Percentiles rank a stretch among this genome's conserved stretches.
Conservation (phyloP, 2,113 vertebrate species). For the Cynocephalus volans region DNA sequence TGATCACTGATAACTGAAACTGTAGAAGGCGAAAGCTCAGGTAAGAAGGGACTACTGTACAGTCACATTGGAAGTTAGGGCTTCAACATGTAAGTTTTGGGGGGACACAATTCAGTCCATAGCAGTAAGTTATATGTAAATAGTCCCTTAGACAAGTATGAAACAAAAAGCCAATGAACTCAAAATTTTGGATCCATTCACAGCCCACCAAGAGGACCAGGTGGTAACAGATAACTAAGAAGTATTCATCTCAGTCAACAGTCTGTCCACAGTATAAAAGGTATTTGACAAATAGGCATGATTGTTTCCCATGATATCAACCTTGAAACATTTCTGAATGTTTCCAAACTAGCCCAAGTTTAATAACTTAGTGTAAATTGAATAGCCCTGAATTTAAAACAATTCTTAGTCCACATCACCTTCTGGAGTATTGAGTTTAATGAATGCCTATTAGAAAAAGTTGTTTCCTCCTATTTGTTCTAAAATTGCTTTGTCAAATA, state of each 20-base stretch:
- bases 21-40: too few relatives aligned
- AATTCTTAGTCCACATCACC: neutral
- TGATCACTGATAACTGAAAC: too few relatives aligned
- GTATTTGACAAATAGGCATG: neutral
- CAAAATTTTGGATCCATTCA: constrained; percentile 9
- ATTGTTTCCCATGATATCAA: neutral
- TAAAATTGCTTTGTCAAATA: constrained; percentile 27
- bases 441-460: neutral
- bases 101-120: neutral
- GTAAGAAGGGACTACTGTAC: too few relatives aligned
- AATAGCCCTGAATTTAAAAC: constrained; percentile 1
- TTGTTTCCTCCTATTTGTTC: constrained; percentile 2
- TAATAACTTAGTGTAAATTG: neutral
- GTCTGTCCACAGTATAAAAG: neutral
- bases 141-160: neutral
- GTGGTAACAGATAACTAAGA: neutral
- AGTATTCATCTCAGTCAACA: neutral
- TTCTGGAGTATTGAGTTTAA: neutral
- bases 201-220: neutral
- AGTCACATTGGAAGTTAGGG: neutral
- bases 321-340: neutral
- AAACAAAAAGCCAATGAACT: neutral
- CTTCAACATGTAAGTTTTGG: neutral
- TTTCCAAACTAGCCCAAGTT: constrained; percentile 7
- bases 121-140: neutral